These are phyloP conservation scores for Allolobophora icterica DNA, from an alignment of 2,888 invertebrate species.

Conservation along the genomic window DNA sequence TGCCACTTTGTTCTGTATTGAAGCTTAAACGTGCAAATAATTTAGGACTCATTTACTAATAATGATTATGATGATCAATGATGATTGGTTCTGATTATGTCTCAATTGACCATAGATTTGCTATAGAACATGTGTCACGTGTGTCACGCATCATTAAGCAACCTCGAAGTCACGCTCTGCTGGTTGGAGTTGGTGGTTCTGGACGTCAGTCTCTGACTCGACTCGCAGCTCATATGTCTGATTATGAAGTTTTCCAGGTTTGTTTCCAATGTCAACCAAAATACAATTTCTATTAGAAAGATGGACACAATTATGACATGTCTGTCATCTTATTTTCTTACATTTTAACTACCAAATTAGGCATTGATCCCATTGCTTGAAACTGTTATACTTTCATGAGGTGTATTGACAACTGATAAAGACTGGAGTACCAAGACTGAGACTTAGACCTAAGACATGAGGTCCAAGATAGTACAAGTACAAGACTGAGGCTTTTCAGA, in stretches of 20 bases:
- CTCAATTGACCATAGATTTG: constrained; percentile 69
- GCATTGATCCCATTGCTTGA: no score
- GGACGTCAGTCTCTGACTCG: constrained; percentile 89
- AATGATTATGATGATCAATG: background rate
- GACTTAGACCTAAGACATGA: no score
- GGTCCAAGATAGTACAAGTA: no score
- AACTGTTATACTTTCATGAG: no score
- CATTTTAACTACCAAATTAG: no score
- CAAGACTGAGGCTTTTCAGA: no score
- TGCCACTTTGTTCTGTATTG: background rate
- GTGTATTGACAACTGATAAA: no score
- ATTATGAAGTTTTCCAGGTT: constrained; percentile 85
- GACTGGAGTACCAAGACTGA: no score
- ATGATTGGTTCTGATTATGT: background rate
- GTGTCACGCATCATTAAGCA: constrained; percentile 82
- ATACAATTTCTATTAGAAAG: background rate
- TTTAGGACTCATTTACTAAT: background rate
- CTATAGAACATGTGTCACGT: constrained; percentile 67
- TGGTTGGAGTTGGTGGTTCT: constrained; percentile 91
- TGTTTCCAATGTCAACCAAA: constrained; percentile 29
- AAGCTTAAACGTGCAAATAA: background rate
- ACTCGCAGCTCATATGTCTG: constrained; percentile 89
- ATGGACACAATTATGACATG: no score
- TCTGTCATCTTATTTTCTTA: background rate
- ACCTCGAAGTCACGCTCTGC: constrained; percentile 85